Base-by-base conservation (phyloP, 2,113 vertebrate species). In the Sigmodon hispidus region DNA sequence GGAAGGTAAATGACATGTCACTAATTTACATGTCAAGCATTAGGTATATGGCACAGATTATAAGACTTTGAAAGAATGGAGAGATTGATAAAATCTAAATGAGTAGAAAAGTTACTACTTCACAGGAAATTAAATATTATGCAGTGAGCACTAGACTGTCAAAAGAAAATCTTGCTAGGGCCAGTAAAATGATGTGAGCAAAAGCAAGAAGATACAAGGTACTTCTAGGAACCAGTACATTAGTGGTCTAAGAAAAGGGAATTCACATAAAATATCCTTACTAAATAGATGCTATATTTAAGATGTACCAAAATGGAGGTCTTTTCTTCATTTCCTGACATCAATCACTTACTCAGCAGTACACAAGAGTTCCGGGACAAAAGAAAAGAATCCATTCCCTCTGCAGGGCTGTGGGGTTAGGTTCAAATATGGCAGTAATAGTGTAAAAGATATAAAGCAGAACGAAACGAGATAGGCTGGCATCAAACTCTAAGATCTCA, bases 401-500 rank as follows among this genome's bases (percentile, higher is more conserved):
- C n/a, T 90, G 52, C 29, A 67, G 63, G 52, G 72, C 80, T 55
- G 40, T 85, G 36, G 10, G 36, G 4, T 50, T 89, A 85, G 31
- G 34, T 61, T 79, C 73, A 63, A 8, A 83, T 34, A 9, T 69
- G n/a, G 67, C 87, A 86, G 45, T 55, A n/a, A 36, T 57, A 43
- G 65, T 83, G 77, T 84, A 43, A 73, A 70, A 95, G 72, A 80
- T 86, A 90, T 59, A 87, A 95, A 94, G 70, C 80, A 96, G 73
- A 21, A 73, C n/a, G 11, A 43, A 43, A 67, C 10, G 1, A 84
- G 45, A 89, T 83, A 86, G 17, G 72, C 52, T 16, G 43, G 65
- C 17, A 24, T 50, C 79, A 45, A 3, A 1, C 45, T 91, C 73
- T 79, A 76, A 80, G 40, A 76, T 84, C 55, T 40, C 65, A 40